These are phyloP conservation scores for Brachionus asplanchnoidis DNA, from an alignment of 1,140 invertebrate genomes.

Conservation along the genomic window DNA sequence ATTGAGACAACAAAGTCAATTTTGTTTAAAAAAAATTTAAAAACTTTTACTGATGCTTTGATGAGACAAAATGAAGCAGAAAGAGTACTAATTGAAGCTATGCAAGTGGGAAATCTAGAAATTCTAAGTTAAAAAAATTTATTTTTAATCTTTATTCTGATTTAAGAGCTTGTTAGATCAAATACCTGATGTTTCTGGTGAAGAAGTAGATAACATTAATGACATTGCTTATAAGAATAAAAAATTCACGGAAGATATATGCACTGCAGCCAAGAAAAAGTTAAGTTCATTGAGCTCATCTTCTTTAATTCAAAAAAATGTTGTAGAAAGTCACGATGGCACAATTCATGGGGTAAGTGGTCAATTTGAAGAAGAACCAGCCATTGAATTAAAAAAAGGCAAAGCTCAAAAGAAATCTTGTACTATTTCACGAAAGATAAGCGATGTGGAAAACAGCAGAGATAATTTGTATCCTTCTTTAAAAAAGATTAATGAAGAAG, in stretches of 20 bases:
- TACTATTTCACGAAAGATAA: background rate
- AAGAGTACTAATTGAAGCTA: slow-evolving; percentile 13
- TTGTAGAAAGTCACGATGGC: background rate
- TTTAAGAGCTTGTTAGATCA: background rate
- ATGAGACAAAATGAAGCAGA: slow-evolving; percentile 32
- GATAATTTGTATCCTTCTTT: slow-evolving; percentile 7
- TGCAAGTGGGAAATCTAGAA: background rate
- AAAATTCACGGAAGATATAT: background rate
- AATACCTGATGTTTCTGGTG: slow-evolving; percentile 22
- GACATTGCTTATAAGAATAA: slow-evolving; percentile 29
- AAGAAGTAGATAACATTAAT: slow-evolving; percentile 38
- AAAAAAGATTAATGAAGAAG: background rate
- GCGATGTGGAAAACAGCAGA: background rate
- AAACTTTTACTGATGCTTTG: background rate
- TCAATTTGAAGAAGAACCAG: background rate
- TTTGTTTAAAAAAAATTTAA: slow-evolving; percentile 26
- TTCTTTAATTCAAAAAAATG: background rate
- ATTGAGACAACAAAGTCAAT: slow-evolving; percentile 10
- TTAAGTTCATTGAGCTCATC: background rate
- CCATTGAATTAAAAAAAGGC: background rate
- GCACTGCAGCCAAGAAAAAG: background rate
- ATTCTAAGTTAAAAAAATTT: background rate
- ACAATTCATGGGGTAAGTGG: background rate
- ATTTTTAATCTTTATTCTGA: background rate
- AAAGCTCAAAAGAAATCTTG: background rate